A percentile compares a stretch with the other conserved stretches of the same genome.
Conservation (phyloP, 2,113 vertebrate species). For the Semicossyphus pulcher region DNA sequence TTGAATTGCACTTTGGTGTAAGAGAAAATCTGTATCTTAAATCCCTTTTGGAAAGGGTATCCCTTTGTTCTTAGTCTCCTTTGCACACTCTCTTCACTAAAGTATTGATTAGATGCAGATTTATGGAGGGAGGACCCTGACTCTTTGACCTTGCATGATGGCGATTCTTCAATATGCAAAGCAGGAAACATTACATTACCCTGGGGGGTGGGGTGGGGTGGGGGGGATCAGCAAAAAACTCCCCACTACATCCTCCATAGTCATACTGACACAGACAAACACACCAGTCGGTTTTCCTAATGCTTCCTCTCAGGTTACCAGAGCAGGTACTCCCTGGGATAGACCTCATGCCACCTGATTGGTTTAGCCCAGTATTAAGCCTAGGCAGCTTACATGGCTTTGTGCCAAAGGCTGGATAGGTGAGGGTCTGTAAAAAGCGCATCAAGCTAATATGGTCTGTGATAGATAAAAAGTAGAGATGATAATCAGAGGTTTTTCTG, state of each 20-base stretch:
- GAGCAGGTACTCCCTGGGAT: conserved; percentile 46
- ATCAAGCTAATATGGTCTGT: conserved; percentile 9
- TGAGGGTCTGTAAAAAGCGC: conserved; percentile 50
- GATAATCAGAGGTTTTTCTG: neutral
- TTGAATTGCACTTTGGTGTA: too few relatives aligned
- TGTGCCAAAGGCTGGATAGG: conserved; percentile 48
- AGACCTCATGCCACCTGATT: conserved; percentile 63
- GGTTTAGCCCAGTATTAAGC: conserved; percentile 66
- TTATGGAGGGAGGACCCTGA: conserved; percentile 8
- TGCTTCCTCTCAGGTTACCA: conserved; percentile 49
- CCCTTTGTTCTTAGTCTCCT: too few relatives aligned
- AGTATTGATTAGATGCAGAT: conserved; percentile 17
- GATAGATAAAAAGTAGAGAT: neutral
- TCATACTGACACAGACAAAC: neutral
- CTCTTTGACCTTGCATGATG: conserved; percentile 5
- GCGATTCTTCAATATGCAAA: neutral
- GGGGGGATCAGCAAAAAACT: neutral
- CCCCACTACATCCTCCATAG: neutral
- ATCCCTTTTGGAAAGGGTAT: too few relatives aligned
- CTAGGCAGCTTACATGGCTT: conserved; percentile 64
- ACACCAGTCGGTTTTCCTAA: conserved; percentile 4
- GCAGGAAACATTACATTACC: neutral
- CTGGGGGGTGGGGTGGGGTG: too few relatives aligned
- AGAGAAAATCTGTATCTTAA: too few relatives aligned
- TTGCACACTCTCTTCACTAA: neutral